phyloP scores from a whole-genome alignment of 1,140 invertebrate species.

The Drosophila bocqueti region DNA sequence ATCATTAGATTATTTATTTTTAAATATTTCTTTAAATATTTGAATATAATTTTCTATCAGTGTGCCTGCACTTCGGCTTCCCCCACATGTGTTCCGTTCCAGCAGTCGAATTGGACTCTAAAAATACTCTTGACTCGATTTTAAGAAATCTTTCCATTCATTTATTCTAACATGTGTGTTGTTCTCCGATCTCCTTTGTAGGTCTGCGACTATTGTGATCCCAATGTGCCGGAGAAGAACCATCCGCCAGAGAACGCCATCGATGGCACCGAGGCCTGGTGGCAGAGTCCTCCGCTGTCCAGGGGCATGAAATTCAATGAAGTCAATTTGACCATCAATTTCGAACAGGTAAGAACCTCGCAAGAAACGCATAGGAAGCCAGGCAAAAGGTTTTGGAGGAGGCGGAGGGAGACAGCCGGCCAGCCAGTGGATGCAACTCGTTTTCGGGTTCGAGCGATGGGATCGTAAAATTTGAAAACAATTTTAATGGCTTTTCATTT shows the following conservation, averaged over 20 bases:
- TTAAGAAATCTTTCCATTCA: conserved; percentile 5
- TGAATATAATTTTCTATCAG: conserved; percentile 5
- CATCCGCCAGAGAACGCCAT: conserved; percentile 97
- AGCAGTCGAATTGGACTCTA: conserved; percentile 56
- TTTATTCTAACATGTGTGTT: conserved; percentile 39
- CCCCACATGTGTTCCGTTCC: conserved; percentile 55
- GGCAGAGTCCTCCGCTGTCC: conserved; percentile 99
- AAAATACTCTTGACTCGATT: conserved; percentile 59
- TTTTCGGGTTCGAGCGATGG: conserved; percentile 45
- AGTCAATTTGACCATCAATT: conserved; percentile 98
- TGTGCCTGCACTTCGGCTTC: conserved; percentile 35
- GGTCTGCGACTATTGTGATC: conserved; percentile 97
- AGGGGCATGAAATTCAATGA: conserved; percentile 98
- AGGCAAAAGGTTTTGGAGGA: conserved; percentile 9
- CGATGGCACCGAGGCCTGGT: conserved; percentile 98
- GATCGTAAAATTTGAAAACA: conserved; percentile 75
- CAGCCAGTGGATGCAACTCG: conserved; percentile 55
- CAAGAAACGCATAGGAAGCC: conserved; percentile 31
- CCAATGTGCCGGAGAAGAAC: conserved; percentile 89
- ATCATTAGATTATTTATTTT: background rate
- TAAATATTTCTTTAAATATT: background rate
- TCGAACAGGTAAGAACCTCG: conserved; percentile 93
- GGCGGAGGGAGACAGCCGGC: conserved; percentile 3
- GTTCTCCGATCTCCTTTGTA: conserved; percentile 84
- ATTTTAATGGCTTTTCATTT: conserved; percentile 81